Percentiles rank a stretch among this genome's conserved stretches.
phyloP scores from a whole-genome alignment of 2,797 vertebrate genomes.

The Vultur gryphus region DNA sequence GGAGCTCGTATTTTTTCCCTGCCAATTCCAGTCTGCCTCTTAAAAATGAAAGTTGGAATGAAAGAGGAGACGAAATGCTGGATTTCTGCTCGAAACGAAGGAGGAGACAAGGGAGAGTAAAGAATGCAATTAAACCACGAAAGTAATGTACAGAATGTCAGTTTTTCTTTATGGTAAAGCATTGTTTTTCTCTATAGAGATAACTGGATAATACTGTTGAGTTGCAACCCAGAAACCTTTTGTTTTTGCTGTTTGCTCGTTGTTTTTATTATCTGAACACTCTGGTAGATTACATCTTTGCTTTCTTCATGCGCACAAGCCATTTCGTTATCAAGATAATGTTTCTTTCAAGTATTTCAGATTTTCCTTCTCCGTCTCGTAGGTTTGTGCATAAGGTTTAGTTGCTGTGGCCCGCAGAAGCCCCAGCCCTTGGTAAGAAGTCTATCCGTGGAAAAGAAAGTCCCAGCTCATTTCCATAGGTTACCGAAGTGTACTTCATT shows the following conservation, averaged over 20 bases:
- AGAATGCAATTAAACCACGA: constrained; percentile 26
- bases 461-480: not conserved
- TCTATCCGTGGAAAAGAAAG: not conserved
- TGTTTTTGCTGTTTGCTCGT: not conserved
- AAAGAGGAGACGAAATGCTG: not conserved
- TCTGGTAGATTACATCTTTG: constrained; percentile 52
- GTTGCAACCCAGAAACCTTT: constrained; percentile 36
- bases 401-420: not conserved
- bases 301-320: constrained; percentile 58
- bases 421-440: constrained; percentile 1
- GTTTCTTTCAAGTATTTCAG: constrained; percentile 69
- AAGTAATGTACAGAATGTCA: constrained; percentile 12
- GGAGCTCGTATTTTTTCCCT: not conserved
- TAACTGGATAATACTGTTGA: constrained; percentile 22
- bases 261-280: constrained; percentile 47
- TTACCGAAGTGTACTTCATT: not conserved
- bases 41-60: constrained; percentile 1
- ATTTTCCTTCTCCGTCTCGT: constrained; percentile 19
- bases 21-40: not conserved
- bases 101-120: not conserved
- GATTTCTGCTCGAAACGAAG: constrained; percentile 2
- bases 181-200: constrained; percentile 15
- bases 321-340: constrained; percentile 51
- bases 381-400: not conserved
- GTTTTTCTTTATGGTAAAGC: constrained; percentile 16